Evolutionary conservation across 37 sponge, comb jelly and placozoan genomes (phyloP).

Genomic region (Spongilla lacustris): DNA sequence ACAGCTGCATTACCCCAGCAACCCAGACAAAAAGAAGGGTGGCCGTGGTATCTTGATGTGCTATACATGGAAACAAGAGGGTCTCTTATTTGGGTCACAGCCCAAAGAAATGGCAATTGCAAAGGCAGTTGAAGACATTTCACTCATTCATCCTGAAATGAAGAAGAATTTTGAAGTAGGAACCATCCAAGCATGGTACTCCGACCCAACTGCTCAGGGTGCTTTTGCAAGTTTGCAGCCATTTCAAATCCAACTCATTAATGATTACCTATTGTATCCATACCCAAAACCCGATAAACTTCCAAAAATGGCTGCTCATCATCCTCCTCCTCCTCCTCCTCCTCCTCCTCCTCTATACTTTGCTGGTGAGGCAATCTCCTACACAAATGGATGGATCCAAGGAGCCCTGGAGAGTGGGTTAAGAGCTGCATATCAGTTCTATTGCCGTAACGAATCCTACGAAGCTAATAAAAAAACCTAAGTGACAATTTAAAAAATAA

Average conservation of each 20-base stretch:
- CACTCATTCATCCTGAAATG: conserved; percentile 47
- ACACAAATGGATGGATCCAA: conserved; percentile 49
- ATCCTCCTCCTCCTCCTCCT: not conserved
- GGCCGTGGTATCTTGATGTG: conserved; percentile 49
- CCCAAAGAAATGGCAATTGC: conserved; percentile 17
- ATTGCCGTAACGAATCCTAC: conserved; percentile 25
- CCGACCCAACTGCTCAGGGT: conserved; percentile 36
- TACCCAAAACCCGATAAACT: conserved; percentile 10
- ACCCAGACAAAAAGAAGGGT: conserved; percentile 13
- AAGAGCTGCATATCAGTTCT: conserved; percentile 63
- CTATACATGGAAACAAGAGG: conserved; percentile 54
- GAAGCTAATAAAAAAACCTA: not conserved
- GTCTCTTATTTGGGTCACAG: conserved; percentile 40
- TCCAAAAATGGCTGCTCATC: not conserved
- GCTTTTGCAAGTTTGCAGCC: conserved; percentile 40
- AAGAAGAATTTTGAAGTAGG: conserved; percentile 42
- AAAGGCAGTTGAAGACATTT: conserved; percentile 29
- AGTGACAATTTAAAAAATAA: not conserved
- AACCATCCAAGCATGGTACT: conserved; percentile 51
- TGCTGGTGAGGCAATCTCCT: conserved; percentile 57
- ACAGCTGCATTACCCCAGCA: conserved; percentile 46
- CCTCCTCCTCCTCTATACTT: conserved; percentile 31
- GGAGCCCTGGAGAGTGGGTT: conserved; percentile 54
- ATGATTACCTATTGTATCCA: conserved; percentile 12
- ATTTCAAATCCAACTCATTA: not conserved